These are phyloP conservation scores for Scomber colias DNA, from an alignment of 2,113 vertebrate species.

Conservation along the genomic window DNA sequence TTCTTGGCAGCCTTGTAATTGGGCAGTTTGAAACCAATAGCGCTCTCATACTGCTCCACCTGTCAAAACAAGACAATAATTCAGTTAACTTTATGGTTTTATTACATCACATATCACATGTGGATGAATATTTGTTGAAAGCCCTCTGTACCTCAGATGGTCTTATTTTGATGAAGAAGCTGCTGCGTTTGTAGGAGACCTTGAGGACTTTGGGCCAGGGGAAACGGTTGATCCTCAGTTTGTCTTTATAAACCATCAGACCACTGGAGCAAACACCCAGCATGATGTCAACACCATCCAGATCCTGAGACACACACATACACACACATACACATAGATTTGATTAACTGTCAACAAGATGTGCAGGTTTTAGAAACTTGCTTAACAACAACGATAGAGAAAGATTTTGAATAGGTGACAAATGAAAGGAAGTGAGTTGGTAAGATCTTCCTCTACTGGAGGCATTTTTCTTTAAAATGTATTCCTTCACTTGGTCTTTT, in stretches of 20 bases:
- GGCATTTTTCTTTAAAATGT: no score
- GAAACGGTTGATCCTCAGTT: slow-evolving; percentile 98
- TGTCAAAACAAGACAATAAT: slow-evolving; percentile 59
- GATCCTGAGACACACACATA: slow-evolving; percentile 85
- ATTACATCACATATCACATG: not conserved
- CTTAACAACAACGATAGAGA: no score
- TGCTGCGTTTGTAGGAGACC: slow-evolving; percentile 98
- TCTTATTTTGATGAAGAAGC: slow-evolving; percentile 98
- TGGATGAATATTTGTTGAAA: not conserved
- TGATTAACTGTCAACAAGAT: not conserved
- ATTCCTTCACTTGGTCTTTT: no score
- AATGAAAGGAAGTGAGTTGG: no score
- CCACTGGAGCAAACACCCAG: slow-evolving; percentile 96
- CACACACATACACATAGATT: not conserved
- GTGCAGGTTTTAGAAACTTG: not conserved
- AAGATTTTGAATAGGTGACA: no score
- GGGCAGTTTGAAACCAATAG: slow-evolving; percentile 97
- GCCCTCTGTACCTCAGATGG: slow-evolving; percentile 90
- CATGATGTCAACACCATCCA: slow-evolving; percentile 97
- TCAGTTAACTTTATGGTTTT: fast-evolving
- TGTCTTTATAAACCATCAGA: slow-evolving; percentile 98
- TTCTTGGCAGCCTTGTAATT: slow-evolving; percentile 98
- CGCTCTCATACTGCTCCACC: slow-evolving; percentile 97
- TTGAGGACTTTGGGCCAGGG: slow-evolving; percentile 99
- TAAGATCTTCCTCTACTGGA: no score